Evolutionary conservation across 2,113 vertebrate genomes (phyloP).

Genomic region (Entosphenus tridentatus): DNA sequence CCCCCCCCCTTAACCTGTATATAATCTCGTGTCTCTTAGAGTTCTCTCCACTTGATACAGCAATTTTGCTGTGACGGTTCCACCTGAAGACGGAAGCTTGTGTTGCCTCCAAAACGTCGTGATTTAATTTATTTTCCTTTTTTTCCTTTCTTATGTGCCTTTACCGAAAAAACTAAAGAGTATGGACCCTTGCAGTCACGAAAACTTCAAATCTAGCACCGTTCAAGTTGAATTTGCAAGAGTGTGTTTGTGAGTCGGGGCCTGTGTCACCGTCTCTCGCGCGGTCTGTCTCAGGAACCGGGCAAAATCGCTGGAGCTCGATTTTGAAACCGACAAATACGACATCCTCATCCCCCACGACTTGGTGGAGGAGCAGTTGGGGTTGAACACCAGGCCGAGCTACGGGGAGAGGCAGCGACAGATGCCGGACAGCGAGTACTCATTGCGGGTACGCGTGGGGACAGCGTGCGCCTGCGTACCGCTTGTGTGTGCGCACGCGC

Average conservation of each 20-base stretch:
- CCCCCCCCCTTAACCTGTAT: neutral
- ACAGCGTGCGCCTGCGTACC: neutral
- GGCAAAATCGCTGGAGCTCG: slow-evolving; percentile 41
- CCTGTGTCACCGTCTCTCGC: neutral
- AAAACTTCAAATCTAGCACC: neutral
- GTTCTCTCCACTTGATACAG: too few species aligned
- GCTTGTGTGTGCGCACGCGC: too few species aligned
- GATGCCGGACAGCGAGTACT: slow-evolving; percentile 46
- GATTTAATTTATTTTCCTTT: too few species aligned
- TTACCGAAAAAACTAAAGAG: too few species aligned
- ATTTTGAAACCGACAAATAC: slow-evolving; percentile 52
- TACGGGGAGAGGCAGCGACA: slow-evolving; percentile 28
- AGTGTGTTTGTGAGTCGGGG: neutral
- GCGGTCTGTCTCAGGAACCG: slow-evolving; percentile 27
- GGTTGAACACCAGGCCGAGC: slow-evolving; percentile 28
- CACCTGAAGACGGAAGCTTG: too few species aligned
- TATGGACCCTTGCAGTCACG: neutral
- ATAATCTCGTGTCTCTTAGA: too few species aligned
- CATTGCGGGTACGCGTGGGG: slow-evolving; percentile 25
- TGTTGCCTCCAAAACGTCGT: too few species aligned
- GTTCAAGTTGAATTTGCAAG: neutral
- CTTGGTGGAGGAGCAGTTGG: slow-evolving; percentile 23
- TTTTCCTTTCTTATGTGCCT: too few species aligned
- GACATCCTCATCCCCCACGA: slow-evolving; percentile 64
- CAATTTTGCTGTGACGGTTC: too few species aligned